These are phyloP conservation scores for Aporophyla lueneburgensis DNA, from an alignment of 2,888 invertebrate genomes.

Conservation along the genomic window DNA sequence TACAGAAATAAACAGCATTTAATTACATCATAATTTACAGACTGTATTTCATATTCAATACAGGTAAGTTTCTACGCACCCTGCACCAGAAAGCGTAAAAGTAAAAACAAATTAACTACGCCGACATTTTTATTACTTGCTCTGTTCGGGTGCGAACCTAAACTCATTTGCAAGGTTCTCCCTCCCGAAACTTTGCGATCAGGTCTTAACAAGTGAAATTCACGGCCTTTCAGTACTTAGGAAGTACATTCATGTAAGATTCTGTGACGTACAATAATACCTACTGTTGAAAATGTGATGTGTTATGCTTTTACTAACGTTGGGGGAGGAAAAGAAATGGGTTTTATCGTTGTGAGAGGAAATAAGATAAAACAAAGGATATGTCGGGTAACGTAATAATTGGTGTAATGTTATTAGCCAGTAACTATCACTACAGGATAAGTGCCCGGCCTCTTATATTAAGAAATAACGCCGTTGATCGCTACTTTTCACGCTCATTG, in stretches of 20 bases:
- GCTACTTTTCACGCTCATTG: no score
- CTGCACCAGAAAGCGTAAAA: constrained; percentile 1
- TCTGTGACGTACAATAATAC: constrained; percentile 28
- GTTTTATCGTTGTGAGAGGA: no score
- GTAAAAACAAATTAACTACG: constrained; percentile 42
- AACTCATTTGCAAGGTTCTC: constrained; percentile 36
- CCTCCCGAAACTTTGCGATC: constrained; percentile 52
- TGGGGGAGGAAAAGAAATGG: no score
- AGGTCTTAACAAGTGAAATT: constrained; percentile 58
- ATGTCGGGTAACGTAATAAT: no score
- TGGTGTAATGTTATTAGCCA: no score
- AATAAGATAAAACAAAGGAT: no score
- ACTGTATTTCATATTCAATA: not conserved
- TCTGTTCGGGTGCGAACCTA: constrained; percentile 22
- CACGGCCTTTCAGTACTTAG: constrained; percentile 44
- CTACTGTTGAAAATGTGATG: not conserved
- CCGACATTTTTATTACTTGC: constrained; percentile 51
- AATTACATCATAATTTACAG: not conserved
- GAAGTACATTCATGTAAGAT: constrained; percentile 37
- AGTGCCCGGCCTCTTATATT: no score
- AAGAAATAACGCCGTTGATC: no score
- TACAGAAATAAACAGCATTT: no score
- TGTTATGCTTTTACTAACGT: no score
- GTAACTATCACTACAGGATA: no score
- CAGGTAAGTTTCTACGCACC: not conserved